Conservation (phyloP, 2,888 invertebrate species). For the Dryadula phaetusa region DNA sequence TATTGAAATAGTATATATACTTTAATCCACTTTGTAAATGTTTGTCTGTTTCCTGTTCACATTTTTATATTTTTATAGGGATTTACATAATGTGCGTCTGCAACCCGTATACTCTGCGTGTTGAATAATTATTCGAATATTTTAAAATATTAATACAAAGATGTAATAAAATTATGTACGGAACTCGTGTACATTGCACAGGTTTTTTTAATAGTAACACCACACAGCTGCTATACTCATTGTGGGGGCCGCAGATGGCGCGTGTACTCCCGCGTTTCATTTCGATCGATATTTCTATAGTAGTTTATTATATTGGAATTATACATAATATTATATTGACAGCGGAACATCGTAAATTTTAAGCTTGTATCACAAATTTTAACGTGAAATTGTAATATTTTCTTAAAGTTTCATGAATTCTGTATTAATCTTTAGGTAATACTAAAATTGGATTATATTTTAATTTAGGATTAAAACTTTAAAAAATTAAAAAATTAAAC, state of each 20-base stretch:
- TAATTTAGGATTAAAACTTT: too few relatives aligned
- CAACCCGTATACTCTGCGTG: conserved; percentile 2
- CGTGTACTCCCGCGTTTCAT: conserved; percentile 59
- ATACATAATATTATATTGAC: conserved; percentile 15
- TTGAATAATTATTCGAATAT: not conserved
- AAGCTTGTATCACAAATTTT: not conserved
- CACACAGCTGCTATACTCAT: conserved; percentile 76
- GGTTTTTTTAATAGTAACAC: conserved; percentile 39
- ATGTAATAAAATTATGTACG: conserved; percentile 17
- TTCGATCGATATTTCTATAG: conserved; percentile 62
- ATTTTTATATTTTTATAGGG: not conserved
- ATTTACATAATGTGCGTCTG: not conserved
- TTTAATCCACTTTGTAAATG: too few relatives aligned
- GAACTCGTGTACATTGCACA: conserved; percentile 33
- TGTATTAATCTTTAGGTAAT: too few relatives aligned
- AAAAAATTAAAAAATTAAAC: too few relatives aligned
- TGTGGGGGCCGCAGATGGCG: conserved; percentile 82
- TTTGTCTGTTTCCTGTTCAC: not conserved
- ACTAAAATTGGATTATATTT: too few relatives aligned
- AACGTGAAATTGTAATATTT: not conserved
- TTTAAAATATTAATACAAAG: conserved; percentile 5
- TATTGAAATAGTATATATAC: too few relatives aligned
- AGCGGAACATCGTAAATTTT: not conserved
- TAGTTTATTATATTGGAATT: conserved; percentile 44
- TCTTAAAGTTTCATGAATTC: too few relatives aligned